Percentiles rank a stretch among this genome's conserved stretches.
Evolutionary conservation across 2,797 vertebrate genomes (phyloP).

Genomic region (Phalloptychus januarius): DNA sequence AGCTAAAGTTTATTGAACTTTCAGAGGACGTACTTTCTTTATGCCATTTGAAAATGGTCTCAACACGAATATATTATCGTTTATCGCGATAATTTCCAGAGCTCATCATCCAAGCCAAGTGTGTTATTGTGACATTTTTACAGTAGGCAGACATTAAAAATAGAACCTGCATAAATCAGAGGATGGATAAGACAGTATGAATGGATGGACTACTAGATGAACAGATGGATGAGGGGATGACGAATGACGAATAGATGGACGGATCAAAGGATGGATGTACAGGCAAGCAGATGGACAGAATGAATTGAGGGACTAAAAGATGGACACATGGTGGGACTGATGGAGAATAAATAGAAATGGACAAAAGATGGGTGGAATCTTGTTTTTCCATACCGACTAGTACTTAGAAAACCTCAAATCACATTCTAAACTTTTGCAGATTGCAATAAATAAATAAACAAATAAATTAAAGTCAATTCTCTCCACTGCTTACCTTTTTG

Average conservation of each 20-base stretch:
- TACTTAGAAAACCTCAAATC: background rate
- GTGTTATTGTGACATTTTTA: background rate
- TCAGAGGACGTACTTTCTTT: too few relatives aligned
- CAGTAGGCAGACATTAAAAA: background rate
- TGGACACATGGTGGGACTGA: background rate
- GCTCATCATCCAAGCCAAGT: too few relatives aligned
- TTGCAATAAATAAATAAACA: background rate
- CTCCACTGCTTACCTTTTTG: slow-evolving; percentile 84
- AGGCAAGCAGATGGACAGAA: background rate
- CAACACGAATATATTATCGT: too few relatives aligned
- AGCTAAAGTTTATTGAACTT: too few relatives aligned
- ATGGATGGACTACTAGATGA: background rate
- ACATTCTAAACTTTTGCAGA: background rate
- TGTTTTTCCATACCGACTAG: background rate
- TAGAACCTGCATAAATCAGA: background rate
- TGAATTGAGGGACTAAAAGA: background rate
- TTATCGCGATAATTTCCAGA: too few relatives aligned
- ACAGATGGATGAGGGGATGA: background rate
- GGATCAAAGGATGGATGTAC: background rate
- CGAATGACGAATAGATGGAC: background rate
- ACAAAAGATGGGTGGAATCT: background rate
- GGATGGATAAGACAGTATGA: background rate
- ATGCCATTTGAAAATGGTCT: too few relatives aligned
- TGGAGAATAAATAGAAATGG: background rate
- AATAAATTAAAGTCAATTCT: background rate